Evolutionary conservation across 2,888 invertebrate species (phyloP).

Genomic region (Anticlea derivata): DNA sequence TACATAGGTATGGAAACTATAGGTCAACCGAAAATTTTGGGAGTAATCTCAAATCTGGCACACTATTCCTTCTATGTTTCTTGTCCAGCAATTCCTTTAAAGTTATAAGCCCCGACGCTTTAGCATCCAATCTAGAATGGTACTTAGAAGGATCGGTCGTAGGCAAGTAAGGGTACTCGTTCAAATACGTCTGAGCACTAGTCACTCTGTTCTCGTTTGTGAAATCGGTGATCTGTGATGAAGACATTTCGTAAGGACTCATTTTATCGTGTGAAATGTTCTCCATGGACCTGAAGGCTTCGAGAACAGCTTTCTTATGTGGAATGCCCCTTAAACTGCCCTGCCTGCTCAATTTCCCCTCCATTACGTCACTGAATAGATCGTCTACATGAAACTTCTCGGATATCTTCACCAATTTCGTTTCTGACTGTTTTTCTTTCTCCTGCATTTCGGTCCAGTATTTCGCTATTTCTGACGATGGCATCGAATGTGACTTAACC

Average conservation of each 20-base stretch:
- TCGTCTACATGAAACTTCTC: conserved; percentile 81
- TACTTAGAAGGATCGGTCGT: conserved; percentile 78
- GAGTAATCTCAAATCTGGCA: conserved; percentile 74
- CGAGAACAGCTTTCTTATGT: conserved; percentile 80
- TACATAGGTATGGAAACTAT: conserved; percentile 41
- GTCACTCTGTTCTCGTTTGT: conserved; percentile 61
- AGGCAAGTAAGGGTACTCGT: conserved; percentile 78
- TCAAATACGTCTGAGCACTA: conserved; percentile 74
- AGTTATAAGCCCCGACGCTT: conserved; percentile 74
- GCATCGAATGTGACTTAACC: conserved; percentile 70
- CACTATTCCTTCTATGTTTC: conserved; percentile 73
- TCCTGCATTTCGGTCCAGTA: conserved; percentile 67
- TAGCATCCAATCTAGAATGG: conserved; percentile 71
- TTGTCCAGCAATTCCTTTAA: conserved; percentile 66
- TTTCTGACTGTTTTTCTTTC: conserved; percentile 43
- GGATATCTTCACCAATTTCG: conserved; percentile 74
- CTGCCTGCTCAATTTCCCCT: conserved; percentile 72
- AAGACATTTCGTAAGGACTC: conserved; percentile 70
- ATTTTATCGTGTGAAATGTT: conserved; percentile 63
- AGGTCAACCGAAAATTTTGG: conserved; percentile 67
- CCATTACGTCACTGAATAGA: conserved; percentile 76
- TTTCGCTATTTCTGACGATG: conserved; percentile 74
- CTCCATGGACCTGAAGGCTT: conserved; percentile 80
- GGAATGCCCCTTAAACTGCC: conserved; percentile 81
- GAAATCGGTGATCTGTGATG: conserved; percentile 63